phyloP scores from a whole-genome alignment of 2,888 invertebrate genomes.

The Pammene fasciana region DNA sequence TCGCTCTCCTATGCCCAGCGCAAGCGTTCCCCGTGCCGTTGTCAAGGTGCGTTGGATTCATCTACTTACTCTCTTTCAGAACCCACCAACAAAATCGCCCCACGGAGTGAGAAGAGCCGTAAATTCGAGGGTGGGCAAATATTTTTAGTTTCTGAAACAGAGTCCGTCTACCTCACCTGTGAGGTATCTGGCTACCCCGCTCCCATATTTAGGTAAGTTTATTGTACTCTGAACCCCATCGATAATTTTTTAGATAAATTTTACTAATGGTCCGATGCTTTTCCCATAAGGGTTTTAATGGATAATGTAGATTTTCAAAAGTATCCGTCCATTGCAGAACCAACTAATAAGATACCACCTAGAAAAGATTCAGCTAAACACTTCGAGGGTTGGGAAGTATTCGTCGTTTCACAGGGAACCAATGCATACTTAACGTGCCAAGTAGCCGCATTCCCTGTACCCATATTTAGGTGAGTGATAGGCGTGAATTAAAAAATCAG shows the following conservation, averaged over 20 bases:
- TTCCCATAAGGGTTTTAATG: slow-evolving; percentile 9
- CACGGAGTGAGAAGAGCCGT: slow-evolving; percentile 78
- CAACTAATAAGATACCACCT: slow-evolving; percentile 85
- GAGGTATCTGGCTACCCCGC: slow-evolving; percentile 82
- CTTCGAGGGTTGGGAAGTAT: slow-evolving; percentile 86
- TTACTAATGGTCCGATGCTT: slow-evolving; percentile 19
- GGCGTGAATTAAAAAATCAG: background rate
- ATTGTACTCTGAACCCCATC: background rate
- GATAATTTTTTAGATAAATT: background rate
- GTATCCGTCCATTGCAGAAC: slow-evolving; percentile 64
- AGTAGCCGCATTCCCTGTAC: slow-evolving; percentile 87
- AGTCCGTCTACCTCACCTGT: slow-evolving; percentile 77
- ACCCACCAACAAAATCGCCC: slow-evolving; percentile 87
- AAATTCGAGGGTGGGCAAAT: slow-evolving; percentile 71
- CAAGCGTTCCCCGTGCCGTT: slow-evolving; percentile 85
- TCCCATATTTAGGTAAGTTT: slow-evolving; percentile 76
- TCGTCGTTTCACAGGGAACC: slow-evolving; percentile 76
- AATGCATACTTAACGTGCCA: slow-evolving; percentile 86
- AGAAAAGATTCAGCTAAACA: slow-evolving; percentile 83
- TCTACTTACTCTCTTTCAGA: slow-evolving; percentile 81
- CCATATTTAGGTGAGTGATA: slow-evolving; percentile 86
- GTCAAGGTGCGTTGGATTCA: slow-evolving; percentile 83
- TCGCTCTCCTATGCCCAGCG: slow-evolving; percentile 80
- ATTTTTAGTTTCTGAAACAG: slow-evolving; percentile 65
- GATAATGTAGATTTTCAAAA: slow-evolving; percentile 37